phyloP scores from a whole-genome alignment of 2,888 invertebrate genomes.

The Drosophila neonasuta region DNA sequence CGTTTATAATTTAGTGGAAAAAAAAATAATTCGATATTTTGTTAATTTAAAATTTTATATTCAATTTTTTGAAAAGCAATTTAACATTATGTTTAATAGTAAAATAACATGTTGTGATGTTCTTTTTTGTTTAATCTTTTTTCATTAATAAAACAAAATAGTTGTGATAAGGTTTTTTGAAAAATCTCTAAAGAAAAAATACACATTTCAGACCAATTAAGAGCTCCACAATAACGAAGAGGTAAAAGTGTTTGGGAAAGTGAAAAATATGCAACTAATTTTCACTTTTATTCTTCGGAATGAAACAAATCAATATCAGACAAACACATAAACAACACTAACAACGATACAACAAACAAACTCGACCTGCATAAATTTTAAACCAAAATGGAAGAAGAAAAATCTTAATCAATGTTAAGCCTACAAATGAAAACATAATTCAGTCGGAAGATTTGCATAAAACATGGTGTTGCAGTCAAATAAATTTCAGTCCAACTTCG shows the following conservation, averaged over 20 bases:
- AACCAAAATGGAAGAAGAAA: conserved; percentile 12
- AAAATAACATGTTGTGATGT: too few species aligned
- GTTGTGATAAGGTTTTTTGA: too few species aligned
- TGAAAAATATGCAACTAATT: conserved; percentile 69
- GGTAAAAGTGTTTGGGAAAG: conserved; percentile 54
- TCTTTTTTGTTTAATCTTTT: too few species aligned
- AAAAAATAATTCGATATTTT: too few species aligned
- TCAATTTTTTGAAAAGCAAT: too few species aligned
- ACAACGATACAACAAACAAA: conserved; percentile 9
- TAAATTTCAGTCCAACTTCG: conserved; percentile 58
- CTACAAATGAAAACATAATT: conserved; percentile 75
- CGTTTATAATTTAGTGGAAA: too few species aligned
- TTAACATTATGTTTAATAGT: too few species aligned
- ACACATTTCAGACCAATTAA: conserved; percentile 33
- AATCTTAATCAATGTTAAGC: conserved; percentile 69
- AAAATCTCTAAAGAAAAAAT: conserved; percentile 12
- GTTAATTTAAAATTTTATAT: too few species aligned
- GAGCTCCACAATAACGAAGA: neutral
- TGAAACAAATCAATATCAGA: conserved; percentile 43
- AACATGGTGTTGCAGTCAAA: conserved; percentile 69
- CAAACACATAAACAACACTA: conserved; percentile 20
- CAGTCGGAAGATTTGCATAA: conserved; percentile 69
- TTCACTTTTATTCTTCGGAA: conserved; percentile 60
- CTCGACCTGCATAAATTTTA: conserved; percentile 66
- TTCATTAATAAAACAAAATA: too few species aligned